Evolutionary conservation across 1,140 invertebrate genomes (phyloP).

Genomic region (Neoseiulus cucumeris): DNA sequence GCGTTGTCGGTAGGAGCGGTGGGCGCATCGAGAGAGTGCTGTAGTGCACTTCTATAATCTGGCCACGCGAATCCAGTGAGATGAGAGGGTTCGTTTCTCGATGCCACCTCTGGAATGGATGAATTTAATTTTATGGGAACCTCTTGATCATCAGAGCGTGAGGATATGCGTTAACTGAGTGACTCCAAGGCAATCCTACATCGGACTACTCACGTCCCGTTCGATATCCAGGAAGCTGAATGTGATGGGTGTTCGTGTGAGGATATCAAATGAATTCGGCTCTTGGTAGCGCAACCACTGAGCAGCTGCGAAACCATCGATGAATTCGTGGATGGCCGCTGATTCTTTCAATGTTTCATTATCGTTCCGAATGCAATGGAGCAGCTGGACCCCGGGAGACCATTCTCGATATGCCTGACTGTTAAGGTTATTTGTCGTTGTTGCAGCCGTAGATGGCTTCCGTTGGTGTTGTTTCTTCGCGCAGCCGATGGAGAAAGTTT

Average conservation of each 20-base stretch:
- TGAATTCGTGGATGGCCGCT: not conserved
- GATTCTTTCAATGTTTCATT: not conserved
- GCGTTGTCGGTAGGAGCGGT: not conserved
- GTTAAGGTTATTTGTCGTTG: not conserved
- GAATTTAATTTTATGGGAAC: no score
- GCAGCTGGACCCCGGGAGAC: not conserved
- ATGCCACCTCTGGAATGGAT: not conserved
- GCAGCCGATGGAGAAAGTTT: not conserved
- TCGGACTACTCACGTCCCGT: conserved; percentile 4
- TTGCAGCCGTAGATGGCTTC: not conserved
- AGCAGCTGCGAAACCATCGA: conserved; percentile 1
- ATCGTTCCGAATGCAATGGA: not conserved
- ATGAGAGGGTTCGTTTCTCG: not conserved
- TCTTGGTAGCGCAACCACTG: not conserved
- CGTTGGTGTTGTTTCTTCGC: not conserved
- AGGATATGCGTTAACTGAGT: no score
- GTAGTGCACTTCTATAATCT: not conserved
- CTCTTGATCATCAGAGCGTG: no score
- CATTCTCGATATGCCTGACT: conserved; percentile 4
- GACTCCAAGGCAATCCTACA: no score
- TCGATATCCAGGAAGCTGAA: conserved; percentile 8
- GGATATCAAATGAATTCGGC: not conserved
- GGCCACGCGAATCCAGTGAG: not conserved
- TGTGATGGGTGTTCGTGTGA: not conserved
- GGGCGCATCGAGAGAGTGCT: conserved; percentile 4